Percentiles rank a stretch among this genome's conserved stretches.
Evolutionary conservation across 2,888 invertebrate species (phyloP).

Genomic region (Caenorhabditis virilis): DNA sequence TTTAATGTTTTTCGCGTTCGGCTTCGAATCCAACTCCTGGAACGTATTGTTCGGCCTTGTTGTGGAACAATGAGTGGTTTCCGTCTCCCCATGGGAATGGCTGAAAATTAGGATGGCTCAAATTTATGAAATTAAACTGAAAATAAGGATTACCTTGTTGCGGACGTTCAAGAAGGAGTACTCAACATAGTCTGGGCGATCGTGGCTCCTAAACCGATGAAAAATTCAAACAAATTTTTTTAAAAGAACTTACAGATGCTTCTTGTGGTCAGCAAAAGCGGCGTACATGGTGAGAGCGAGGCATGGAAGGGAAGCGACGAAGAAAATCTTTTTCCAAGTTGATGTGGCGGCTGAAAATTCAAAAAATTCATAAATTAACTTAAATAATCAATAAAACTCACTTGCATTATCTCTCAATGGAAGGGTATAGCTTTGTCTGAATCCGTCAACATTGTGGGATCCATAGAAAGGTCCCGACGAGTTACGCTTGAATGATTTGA

Average conservation of each 20-base stretch:
- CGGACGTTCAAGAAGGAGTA: slow-evolving; percentile 64
- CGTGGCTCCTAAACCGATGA: slow-evolving; percentile 38
- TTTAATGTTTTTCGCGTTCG: slow-evolving; percentile 36
- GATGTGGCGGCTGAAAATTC: slow-evolving; percentile 48
- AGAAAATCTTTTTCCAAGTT: slow-evolving; percentile 67
- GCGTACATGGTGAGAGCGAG: slow-evolving; percentile 62
- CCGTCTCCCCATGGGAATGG: slow-evolving; percentile 94
- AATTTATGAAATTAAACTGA: not conserved
- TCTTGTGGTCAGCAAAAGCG: slow-evolving; percentile 50
- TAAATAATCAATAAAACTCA: slow-evolving; percentile 4
- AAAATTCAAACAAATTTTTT: not conserved
- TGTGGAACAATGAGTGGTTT: slow-evolving; percentile 84
- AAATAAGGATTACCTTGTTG: slow-evolving; percentile 42
- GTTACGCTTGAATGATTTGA: slow-evolving; percentile 47
- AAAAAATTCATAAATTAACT: not conserved
- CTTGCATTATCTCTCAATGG: slow-evolving; percentile 58
- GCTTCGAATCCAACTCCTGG: slow-evolving; percentile 66
- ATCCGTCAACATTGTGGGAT: slow-evolving; percentile 61
- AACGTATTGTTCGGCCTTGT: slow-evolving; percentile 70
- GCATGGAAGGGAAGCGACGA: slow-evolving; percentile 61
- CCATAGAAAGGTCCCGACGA: slow-evolving; percentile 64
- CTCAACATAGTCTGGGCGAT: slow-evolving; percentile 61
- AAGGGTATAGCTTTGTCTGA: slow-evolving; percentile 45
- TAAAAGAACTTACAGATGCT: slow-evolving; percentile 34
- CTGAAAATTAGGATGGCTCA: slow-evolving; percentile 69